These are phyloP conservation scores for Lymantria monacha DNA, from an alignment of 2,888 invertebrate species.

Conservation along the genomic window DNA sequence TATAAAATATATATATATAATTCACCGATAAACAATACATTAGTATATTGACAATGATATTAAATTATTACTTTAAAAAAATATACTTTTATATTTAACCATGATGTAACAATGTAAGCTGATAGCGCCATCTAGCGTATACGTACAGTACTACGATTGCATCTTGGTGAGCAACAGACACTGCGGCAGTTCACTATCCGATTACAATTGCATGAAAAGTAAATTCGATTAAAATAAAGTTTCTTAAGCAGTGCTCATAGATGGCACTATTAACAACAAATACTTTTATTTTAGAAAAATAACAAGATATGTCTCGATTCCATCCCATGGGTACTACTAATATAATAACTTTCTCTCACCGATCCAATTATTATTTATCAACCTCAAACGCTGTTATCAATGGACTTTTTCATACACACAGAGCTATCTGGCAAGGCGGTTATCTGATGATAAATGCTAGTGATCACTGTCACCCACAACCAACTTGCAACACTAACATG, in stretches of 20 bases:
- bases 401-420: no score
- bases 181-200: background rate
- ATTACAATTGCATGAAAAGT: background rate
- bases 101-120: background rate
- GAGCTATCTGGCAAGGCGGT: no score
- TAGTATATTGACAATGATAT: background rate
- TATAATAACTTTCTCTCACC: no score
- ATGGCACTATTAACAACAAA: background rate
- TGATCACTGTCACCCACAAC: no score
- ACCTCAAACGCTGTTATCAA: no score
- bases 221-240: no score
- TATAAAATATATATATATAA: background rate
- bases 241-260: background rate
- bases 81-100: background rate
- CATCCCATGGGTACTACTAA: no score
- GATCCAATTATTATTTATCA: no score
- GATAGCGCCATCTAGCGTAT: conserved; percentile 29
- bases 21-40: background rate
- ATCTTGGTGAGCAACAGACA: background rate
- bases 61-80: background rate
- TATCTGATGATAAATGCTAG: no score
- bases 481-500: no score
- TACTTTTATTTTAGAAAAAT: no score
- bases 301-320: no score
- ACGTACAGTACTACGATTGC: conserved; percentile 12